Base-by-base conservation (phyloP, 37 sponge, comb jelly and placozoan genomes). In the Aplysina aerophoba region DNA sequence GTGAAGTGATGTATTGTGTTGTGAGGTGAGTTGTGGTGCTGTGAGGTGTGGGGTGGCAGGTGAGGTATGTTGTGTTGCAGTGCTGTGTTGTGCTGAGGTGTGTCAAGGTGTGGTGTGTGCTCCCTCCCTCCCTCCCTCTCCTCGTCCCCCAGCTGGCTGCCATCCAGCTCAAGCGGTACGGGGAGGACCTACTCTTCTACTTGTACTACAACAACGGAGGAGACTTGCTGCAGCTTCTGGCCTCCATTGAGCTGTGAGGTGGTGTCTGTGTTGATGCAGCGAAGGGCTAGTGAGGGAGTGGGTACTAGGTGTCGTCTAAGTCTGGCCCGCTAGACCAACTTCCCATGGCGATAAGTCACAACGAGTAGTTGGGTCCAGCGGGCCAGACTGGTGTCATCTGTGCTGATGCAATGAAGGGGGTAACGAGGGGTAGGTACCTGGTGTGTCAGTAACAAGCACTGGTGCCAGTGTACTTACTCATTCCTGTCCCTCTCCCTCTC, bases 131-230 rank as follows among this genome's bases (percentile, higher is more conserved):
- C 63, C n/a, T 13, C 11, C 4, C 27, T 22, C 40, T 75, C 21
- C 40, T 1, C 20, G 11, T 50, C 54, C 50, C 41, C 44, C 40
- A 94, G 91, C 85, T 95, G 71, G 96, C 96, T 37, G 72, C 89
- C 13, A 92, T 95, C 17, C 84, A 85, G 57, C 80, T 98, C 35
- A 89, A 91, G 39, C 89, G 92, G 58, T 98, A 98, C 74, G 88
- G 85, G 36, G 96, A 98, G 57, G 96, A 98, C 81, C 88, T 98
- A 14, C 81, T 98, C 40, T 96, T 96, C 87, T 96, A 90, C 84
- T 67, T 96, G 73, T 98, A 96, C 87, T 98, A 96, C 84, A 93
- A 89, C 87, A 95, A 92, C 85, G 95, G 97, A 56, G 97, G 97
- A 30, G 97, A 96, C 35, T 79, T 96, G 17, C 67, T 99, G 55